Percentiles rank a stretch among this genome's conserved stretches.
Evolutionary conservation across 1,140 invertebrate genomes (phyloP).

Genomic region (Teleogryllus occipitalis): DNA sequence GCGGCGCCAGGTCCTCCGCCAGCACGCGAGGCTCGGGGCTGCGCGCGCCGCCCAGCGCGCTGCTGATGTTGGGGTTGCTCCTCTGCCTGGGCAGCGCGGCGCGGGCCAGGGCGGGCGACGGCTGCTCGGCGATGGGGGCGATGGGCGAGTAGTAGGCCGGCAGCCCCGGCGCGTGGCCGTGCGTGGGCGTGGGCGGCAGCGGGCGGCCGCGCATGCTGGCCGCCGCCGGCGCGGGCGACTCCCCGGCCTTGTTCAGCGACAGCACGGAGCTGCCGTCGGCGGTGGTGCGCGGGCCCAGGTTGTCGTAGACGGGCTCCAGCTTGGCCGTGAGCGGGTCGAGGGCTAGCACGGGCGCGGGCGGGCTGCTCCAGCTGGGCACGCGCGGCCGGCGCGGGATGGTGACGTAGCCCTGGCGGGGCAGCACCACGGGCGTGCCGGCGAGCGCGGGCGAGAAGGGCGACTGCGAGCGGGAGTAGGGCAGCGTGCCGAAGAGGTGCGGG

Average conservation of each 20-base stretch:
- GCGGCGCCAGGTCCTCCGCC: background rate
- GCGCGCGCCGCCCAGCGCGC: background rate
- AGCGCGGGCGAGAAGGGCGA: slow-evolving; percentile 54
- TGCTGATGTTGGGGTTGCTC: slow-evolving; percentile 30
- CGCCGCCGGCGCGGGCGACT: slow-evolving; percentile 33
- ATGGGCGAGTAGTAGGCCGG: slow-evolving; percentile 51
- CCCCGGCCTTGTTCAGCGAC: slow-evolving; percentile 55
- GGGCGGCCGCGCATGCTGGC: slow-evolving; percentile 43
- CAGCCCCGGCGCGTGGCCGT: slow-evolving; percentile 29
- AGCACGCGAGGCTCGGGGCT: background rate
- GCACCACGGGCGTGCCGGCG: slow-evolving; percentile 39
- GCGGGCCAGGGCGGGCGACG: slow-evolving; percentile 37
- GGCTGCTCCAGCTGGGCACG: slow-evolving; percentile 66
- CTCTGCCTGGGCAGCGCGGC: slow-evolving; percentile 30
- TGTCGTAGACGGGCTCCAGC: slow-evolving; percentile 73
- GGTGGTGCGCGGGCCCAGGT: slow-evolving; percentile 71
- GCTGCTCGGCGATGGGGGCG: slow-evolving; percentile 49
- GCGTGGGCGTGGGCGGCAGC: slow-evolving; percentile 43
- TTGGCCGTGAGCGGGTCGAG: slow-evolving; percentile 28
- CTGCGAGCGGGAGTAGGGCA: slow-evolving; percentile 62
- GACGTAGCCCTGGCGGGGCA: slow-evolving; percentile 66
- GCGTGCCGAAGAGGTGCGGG: slow-evolving; percentile 48
- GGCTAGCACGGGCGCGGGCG: slow-evolving; percentile 44
- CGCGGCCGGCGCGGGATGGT: slow-evolving; percentile 75
- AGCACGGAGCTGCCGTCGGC: slow-evolving; percentile 69